These are phyloP conservation scores for Eubasilissa regina DNA, from an alignment of 1,140 invertebrate genomes.

Conservation along the genomic window DNA sequence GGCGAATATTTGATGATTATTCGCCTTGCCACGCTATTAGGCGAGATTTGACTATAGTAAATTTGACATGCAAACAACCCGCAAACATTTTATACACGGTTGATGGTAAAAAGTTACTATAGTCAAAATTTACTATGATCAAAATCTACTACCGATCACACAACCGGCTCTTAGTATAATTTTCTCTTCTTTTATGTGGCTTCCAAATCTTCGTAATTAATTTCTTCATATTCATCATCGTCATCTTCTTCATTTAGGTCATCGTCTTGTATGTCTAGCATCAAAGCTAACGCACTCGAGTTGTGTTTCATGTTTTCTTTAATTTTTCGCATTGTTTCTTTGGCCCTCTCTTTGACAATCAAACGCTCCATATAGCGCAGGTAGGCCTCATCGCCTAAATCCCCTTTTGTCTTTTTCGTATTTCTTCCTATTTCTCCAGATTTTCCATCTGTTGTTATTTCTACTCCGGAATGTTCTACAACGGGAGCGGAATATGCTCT, in stretches of 20 bases:
- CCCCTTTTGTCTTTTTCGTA: conserved; percentile 46
- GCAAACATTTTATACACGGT: too few relatives aligned
- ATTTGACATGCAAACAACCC: too few relatives aligned
- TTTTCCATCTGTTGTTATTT: conserved; percentile 65
- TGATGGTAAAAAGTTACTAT: too few relatives aligned
- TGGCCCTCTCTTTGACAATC: background rate
- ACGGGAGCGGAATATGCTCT: conserved; percentile 67
- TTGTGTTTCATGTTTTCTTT: conserved; percentile 17
- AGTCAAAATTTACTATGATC: too few relatives aligned
- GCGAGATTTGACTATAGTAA: too few relatives aligned
- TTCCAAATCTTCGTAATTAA: conserved; percentile 17
- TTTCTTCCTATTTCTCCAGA: conserved; percentile 43
- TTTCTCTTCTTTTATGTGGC: background rate
- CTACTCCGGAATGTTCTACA: conserved; percentile 61
- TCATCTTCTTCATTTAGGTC: conserved; percentile 18
- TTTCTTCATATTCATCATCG: background rate
- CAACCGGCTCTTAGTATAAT: too few relatives aligned
- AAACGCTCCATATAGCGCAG: conserved; percentile 41
- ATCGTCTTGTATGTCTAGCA: background rate
- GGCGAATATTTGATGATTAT: too few relatives aligned
- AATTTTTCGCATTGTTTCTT: conserved; percentile 8
- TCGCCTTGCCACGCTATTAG: too few relatives aligned
- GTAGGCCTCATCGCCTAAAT: conserved; percentile 43
- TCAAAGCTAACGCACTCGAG: background rate
- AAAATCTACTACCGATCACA: too few relatives aligned